These are phyloP conservation scores for Ectobius pallidus DNA, from an alignment of 2,888 invertebrate species.

Conservation along the genomic window DNA sequence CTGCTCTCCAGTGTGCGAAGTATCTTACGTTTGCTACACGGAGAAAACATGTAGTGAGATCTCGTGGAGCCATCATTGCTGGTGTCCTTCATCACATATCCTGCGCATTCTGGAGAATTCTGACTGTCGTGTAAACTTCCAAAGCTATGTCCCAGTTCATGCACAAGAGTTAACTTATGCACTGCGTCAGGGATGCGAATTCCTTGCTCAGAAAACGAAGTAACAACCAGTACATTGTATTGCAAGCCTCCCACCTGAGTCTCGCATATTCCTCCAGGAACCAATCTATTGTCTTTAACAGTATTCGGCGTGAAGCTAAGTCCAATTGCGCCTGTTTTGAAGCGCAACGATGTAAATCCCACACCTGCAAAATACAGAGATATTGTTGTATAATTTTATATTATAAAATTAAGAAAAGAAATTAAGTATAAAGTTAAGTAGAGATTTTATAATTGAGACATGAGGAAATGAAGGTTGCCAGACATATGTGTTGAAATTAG, in stretches of 20 bases:
- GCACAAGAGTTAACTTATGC: slow-evolving; percentile 53
- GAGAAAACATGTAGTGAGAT: slow-evolving; percentile 57
- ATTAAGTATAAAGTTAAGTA: too few relatives aligned
- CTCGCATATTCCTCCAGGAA: slow-evolving; percentile 60
- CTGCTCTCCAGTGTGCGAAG: slow-evolving; percentile 57
- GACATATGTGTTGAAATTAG: too few relatives aligned
- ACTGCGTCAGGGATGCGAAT: slow-evolving; percentile 55
- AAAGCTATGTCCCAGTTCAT: slow-evolving; percentile 63
- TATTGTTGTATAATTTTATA: too few relatives aligned
- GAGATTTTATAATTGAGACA: too few relatives aligned
- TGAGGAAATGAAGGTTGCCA: too few relatives aligned
- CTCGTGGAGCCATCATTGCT: slow-evolving; percentile 52
- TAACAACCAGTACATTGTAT: slow-evolving; percentile 59
- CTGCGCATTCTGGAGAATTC: slow-evolving; percentile 52
- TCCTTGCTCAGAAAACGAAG: slow-evolving; percentile 47
- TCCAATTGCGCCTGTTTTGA: slow-evolving; percentile 54
- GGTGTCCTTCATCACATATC: slow-evolving; percentile 60
- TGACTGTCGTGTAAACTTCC: slow-evolving; percentile 60
- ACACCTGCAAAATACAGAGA: slow-evolving; percentile 53
- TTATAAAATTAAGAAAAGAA: too few relatives aligned
- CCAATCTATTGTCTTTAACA: slow-evolving; percentile 54
- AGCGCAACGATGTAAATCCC: slow-evolving; percentile 61
- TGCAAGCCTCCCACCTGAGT: slow-evolving; percentile 56
- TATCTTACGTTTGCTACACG: slow-evolving; percentile 60
- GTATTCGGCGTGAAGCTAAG: slow-evolving; percentile 59